Conservation (phyloP, 2,797 vertebrate species). For the Siniperca scherzeri region DNA sequence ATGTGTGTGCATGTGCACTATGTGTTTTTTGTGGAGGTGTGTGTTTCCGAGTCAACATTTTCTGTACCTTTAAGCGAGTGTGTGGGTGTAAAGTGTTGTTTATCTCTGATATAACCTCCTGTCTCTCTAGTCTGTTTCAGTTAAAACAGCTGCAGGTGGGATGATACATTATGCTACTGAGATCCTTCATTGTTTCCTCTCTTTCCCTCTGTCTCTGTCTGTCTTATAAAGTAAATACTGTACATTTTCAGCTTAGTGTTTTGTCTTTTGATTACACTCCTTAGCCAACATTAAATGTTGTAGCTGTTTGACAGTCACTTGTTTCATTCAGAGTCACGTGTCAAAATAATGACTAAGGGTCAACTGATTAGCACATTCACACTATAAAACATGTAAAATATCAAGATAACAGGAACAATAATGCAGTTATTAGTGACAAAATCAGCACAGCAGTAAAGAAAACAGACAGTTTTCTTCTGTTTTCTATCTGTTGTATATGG, state of each 20-base stretch:
- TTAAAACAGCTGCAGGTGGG: constrained; percentile 68
- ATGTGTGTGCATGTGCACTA: constrained; percentile 11
- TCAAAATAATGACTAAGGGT: neutral
- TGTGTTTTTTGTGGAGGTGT: constrained; percentile 38
- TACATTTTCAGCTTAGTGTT: neutral
- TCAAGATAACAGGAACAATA: neutral
- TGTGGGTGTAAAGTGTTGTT: constrained; percentile 68
- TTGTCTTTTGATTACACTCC: neutral
- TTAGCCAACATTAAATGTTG: no score
- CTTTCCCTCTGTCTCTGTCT: neutral
- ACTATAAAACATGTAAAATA: neutral
- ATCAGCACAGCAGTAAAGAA: neutral
- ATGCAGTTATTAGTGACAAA: neutral
- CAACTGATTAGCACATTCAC: neutral
- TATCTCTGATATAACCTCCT: constrained; percentile 63
- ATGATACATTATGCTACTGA: constrained; percentile 40
- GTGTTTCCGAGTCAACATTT: constrained; percentile 45
- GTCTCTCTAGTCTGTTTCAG: constrained; percentile 48
- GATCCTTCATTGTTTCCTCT: constrained; percentile 42
- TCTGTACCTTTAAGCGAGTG: constrained; percentile 48
- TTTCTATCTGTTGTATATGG: neutral
- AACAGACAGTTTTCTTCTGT: neutral
- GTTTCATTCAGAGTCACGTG: neutral
- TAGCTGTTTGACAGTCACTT: neutral
- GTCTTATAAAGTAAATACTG: neutral